A percentile compares a stretch with the other conserved stretches of the same genome.
These are phyloP conservation scores for Luidia sarsii DNA, from an alignment of 53 echinoderm and acorn worm species.

Conservation along the genomic window DNA sequence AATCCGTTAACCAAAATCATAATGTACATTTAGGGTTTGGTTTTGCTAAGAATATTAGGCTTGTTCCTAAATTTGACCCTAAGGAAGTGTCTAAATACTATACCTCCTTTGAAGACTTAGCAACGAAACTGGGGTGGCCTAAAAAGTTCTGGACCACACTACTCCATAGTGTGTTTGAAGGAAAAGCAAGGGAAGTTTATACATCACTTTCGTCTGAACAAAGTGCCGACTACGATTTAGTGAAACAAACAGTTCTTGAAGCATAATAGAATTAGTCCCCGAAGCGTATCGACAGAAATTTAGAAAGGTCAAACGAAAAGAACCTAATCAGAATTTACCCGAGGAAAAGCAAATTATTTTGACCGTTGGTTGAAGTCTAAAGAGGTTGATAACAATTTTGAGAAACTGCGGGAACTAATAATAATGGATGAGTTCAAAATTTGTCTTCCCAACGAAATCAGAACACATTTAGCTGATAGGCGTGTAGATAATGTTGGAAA, in stretches of 20 bases:
- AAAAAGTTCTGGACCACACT: slow-evolving; percentile 52
- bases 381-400: slow-evolving; percentile 45
- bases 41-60: slow-evolving; percentile 44
- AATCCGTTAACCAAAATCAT: too few species aligned
- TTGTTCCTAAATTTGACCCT: slow-evolving; percentile 61
- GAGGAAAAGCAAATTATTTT: slow-evolving; percentile 52
- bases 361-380: slow-evolving; percentile 56
- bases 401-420: slow-evolving; percentile 46
- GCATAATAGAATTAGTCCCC: slow-evolving; percentile 72
- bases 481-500: slow-evolving; percentile 24
- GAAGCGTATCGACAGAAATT: slow-evolving; percentile 75
- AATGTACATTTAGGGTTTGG: slow-evolving; percentile 5
- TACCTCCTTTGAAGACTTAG: slow-evolving; percentile 59
- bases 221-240: slow-evolving; percentile 56
- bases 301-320: slow-evolving; percentile 30
- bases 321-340: slow-evolving; percentile 57
- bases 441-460: slow-evolving; percentile 47
- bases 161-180: slow-evolving; percentile 57
- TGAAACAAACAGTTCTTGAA: slow-evolving; percentile 51
- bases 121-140: slow-evolving; percentile 59
- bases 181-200: slow-evolving; percentile 65
- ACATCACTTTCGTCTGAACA: slow-evolving; percentile 51
- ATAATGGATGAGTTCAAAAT: slow-evolving; percentile 55
- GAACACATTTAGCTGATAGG: slow-evolving; percentile 51
- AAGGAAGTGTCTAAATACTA: slow-evolving; percentile 53